Evolutionary conservation across 2,888 invertebrate species (phyloP).

Genomic region (Ophioninae sp.): DNA sequence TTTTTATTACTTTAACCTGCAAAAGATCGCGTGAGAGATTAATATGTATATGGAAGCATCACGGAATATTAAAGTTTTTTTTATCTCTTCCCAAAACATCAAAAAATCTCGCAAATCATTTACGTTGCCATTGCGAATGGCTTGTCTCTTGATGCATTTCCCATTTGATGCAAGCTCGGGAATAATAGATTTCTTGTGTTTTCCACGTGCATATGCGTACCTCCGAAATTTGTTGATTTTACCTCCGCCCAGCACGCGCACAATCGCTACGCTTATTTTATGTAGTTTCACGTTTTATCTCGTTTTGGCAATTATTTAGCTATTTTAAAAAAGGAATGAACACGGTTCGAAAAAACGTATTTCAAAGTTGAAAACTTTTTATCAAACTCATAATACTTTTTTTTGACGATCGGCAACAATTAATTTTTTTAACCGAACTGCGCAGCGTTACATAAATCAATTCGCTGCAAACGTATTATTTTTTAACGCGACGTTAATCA

Average conservation of each 20-base stretch:
- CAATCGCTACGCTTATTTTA: constrained; percentile 34
- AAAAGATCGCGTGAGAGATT: constrained; percentile 55
- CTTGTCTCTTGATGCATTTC: constrained; percentile 22
- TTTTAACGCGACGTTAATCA: not conserved
- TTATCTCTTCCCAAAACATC: constrained; percentile 39
- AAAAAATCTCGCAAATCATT: constrained; percentile 52
- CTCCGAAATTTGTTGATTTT: constrained; percentile 20
- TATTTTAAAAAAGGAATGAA: not conserved
- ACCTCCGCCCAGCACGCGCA: constrained; percentile 46
- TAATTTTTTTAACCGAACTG: not conserved
- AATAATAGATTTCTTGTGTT: constrained; percentile 48
- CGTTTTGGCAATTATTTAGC: constrained; percentile 1
- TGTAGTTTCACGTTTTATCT: constrained; percentile 2
- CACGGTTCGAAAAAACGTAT: not conserved
- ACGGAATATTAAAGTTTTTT: constrained; percentile 43
- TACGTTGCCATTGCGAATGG: constrained; percentile 23
- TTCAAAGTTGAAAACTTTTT: not conserved
- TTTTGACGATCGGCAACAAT: not conserved
- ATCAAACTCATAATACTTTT: no score
- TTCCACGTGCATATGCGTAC: constrained; percentile 27
- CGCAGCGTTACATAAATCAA: not conserved
- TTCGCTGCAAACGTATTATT: not conserved
- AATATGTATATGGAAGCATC: constrained; percentile 48
- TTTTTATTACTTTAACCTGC: constrained; percentile 1
- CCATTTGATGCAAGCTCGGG: constrained; percentile 12